Evolutionary conservation across 35 echinoderm and acorn worm species (phyloP), one percentile per base, ranked within the genome.

Genomic region (Strongylocentrotus purpuratus): DNA sequence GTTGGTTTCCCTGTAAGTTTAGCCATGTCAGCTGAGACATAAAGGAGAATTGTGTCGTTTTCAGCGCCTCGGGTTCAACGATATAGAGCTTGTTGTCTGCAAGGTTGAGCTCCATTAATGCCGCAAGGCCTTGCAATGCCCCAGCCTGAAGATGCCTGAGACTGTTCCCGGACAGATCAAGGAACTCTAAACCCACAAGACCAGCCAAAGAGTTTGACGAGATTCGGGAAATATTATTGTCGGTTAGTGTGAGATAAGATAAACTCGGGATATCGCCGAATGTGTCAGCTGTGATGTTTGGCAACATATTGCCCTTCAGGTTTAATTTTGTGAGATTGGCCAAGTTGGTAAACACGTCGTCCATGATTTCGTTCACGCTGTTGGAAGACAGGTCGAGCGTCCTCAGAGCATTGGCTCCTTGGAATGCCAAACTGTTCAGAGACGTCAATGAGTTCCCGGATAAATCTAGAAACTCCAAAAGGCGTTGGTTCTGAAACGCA

Each of bases 81-180:
- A 46, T 35, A 61, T 61, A 61, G 6, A 96, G 55, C 11, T 46
- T 31, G 87, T 96, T 96, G 86, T 96, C 61, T 6, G 85, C 85
- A 65, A 96, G 94, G 32, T 90, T 86, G 90, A 96, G 85, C 20
- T 94, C 94, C 28, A 88, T 94, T 15, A 96, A 35, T 12, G 33
- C 61, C 22, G 46, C 88, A n/a, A 96, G 33, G 47, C 96, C 96
- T 46, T 96, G 94, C 65, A 96, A 96, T 1, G 96, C 94, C 25
- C 94, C 28, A 11, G 87, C 41, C 45, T 70, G 52, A 20, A 96
- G 94, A 78, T 86, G 94, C 20, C 58, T 45, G 2, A 96, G 48
- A 71, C 61, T 86, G 70, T 96, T 96, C 25, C 50, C 35, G 0
- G 94, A 90, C 46, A 96, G n/a, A 61, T 96, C 96, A 31, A 96